Evolutionary conservation across 1,140 invertebrate genomes (phyloP), one percentile per base, ranked within the genome.

Genomic region (Dysdera silvatica): DNA sequence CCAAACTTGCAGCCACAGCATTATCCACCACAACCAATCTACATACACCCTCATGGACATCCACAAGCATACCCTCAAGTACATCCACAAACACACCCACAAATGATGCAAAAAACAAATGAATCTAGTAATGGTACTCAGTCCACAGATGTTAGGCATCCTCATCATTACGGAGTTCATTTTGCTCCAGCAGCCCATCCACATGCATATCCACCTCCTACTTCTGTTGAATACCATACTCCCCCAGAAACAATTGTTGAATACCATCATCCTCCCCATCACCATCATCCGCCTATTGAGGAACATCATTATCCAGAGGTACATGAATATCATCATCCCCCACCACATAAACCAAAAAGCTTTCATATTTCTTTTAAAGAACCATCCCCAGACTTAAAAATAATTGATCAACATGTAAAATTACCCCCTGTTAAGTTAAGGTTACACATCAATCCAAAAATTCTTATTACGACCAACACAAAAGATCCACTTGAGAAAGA

Each of bases 381-480:
- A 28, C 58, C 58, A 18, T 58, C 32, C 10, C 62, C 62, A 10
- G 55, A 65, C 24, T 40, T 28, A 20, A 58, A 58, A 55, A 65
- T 65, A n/a, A 29, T 65, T 5, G 62, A 65, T 23, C 37, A 58
- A 26, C 54, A 58, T 14, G 35, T 65, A 26, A 58, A 58, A 8
- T 20, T 65, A n/a, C 57, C 62, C 6, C 45, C 62, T 6, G 62
- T 65, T 26, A 65, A 60, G 28, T 65, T 65, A 16, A 20, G 62
- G 1, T 65, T 65, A 23, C 62, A 65, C 55, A 65, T 65, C 14
- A 65, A 65, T 32, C 62, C 62, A 5, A 65, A 65, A 58, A 60
- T 65, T 53, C n/a, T 37, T n/a, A 65, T 65, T 5, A 59, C 55
- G 3, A 65, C 28, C 32, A 65, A 65, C 20, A 54, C 62, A 4